phyloP scores from a whole-genome alignment of 2,113 vertebrate species.

The Oryzias woworae region DNA sequence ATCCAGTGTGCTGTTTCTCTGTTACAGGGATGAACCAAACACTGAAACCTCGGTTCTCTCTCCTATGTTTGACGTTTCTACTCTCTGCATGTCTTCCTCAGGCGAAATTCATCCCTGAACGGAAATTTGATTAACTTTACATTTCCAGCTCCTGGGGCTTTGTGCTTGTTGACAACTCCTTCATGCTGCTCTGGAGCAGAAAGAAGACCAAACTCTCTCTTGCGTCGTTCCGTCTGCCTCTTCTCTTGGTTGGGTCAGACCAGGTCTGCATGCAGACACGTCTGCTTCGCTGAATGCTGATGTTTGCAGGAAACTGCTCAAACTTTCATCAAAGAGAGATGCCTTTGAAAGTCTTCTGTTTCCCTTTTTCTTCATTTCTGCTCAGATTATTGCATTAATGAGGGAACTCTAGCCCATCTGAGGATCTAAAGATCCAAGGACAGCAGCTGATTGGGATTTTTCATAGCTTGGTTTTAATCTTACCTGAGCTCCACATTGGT shows the following conservation, averaged over 20 bases:
- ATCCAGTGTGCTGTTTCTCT: too few species aligned
- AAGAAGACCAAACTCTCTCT: not conserved
- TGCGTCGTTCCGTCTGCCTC: not conserved
- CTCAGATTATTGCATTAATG: constrained; percentile 50
- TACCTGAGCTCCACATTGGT: constrained; percentile 74
- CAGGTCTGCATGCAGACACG: constrained; percentile 16
- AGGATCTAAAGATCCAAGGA: constrained; percentile 52
- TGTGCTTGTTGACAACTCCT: not conserved
- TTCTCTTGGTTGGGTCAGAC: constrained; percentile 22
- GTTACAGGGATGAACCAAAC: too few species aligned
- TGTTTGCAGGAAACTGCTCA: constrained; percentile 16
- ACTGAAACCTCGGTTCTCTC: too few species aligned
- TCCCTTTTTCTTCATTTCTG: constrained; percentile 41
- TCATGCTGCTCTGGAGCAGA: not conserved
- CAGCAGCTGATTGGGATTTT: constrained; percentile 21
- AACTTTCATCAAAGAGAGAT: constrained; percentile 50
- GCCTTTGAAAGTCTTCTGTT: constrained; percentile 33
- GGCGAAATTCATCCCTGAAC: not conserved
- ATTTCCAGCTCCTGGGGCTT: not conserved
- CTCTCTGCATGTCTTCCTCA: not conserved
- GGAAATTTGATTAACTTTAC: not conserved
- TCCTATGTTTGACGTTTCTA: too few species aligned
- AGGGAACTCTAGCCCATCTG: constrained; percentile 24
- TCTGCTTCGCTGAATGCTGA: constrained; percentile 16
- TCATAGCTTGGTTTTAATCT: constrained; percentile 33